Evolutionary conservation across 2,888 invertebrate species (phyloP), one percentile per base, ranked within the genome.

Genomic region (Galerucella pusilla): DNA sequence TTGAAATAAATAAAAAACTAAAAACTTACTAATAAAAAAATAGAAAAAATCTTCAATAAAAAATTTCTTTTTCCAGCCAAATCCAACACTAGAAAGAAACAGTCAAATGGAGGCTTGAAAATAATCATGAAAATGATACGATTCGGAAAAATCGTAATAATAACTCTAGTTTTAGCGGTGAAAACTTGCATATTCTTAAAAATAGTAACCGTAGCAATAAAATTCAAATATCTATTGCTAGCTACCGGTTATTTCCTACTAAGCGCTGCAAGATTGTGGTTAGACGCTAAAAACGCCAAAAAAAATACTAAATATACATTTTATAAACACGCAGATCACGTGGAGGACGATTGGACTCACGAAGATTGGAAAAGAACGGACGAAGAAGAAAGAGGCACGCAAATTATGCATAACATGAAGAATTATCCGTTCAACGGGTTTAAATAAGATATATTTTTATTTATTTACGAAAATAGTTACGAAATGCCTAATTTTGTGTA

Each of bases 181-280:
- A 94, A 94, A 86, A 90, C 94, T 20, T 91, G 91, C 57, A 88
- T 94, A 0, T 81, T 94, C 35, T 87, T 95, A 54, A 94, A 94
- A 84, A 88, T 94, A 2, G 87, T 94, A 14, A 92, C 93, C 0
- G 92, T 93, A 6, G 93, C 94, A 84, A 86, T 94, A 74, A 88
- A 94, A 89, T 88, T 94, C 11, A 95, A 95, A 87, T 94, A 94
- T 90, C 92, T 94, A 88, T 89, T 92, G 45, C 91, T 95, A 70
- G 94, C 94, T 0, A 84, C 93, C 0, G 87, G 92, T 45, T 93
- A 93, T 1, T 87, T 95, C 67, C 87, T 92, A 5, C 90, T 94
- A 82, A 94, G 94, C 87, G 88, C 92, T 63, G 92, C 92, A 0
- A 89, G 93, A 66, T 92, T 94, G 85, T 94, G 93, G 92, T 88